Conservation (phyloP, 2,113 vertebrate species). For the Corythaeola cristata region DNA sequence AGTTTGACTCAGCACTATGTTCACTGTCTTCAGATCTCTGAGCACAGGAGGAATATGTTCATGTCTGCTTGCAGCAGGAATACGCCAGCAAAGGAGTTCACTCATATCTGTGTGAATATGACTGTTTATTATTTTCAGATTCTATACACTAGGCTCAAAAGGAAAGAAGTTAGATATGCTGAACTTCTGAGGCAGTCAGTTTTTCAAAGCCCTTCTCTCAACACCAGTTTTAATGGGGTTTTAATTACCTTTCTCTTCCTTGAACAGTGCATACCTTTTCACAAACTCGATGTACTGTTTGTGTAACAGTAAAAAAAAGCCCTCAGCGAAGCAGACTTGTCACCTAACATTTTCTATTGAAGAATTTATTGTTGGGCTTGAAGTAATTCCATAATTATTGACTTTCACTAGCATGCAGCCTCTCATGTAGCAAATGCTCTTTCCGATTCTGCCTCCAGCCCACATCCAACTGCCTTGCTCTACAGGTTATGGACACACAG, state of each 20-base stretch:
- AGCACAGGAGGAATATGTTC: not conserved
- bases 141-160: not conserved
- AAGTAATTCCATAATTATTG: not conserved
- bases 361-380: not conserved
- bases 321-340: not conserved
- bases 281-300: not conserved
- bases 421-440: fast-evolving
- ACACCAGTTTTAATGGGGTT: not conserved
- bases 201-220: not conserved
- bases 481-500: not conserved
- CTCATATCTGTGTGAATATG: not conserved
- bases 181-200: not conserved
- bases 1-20: not conserved
- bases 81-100: not conserved
- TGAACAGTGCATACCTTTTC: not conserved
- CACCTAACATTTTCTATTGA: not conserved
- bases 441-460: not conserved
- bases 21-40: not conserved
- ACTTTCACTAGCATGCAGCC: not conserved
- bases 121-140: not conserved
- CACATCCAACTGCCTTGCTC: not conserved
- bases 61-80: not conserved
- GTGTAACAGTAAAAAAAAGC: not conserved
- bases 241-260: not conserved
- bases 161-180: not conserved